These are phyloP conservation scores for Cyprinodon variegatus DNA, from an alignment of 2,113 vertebrate genomes.

Conservation along the genomic window DNA sequence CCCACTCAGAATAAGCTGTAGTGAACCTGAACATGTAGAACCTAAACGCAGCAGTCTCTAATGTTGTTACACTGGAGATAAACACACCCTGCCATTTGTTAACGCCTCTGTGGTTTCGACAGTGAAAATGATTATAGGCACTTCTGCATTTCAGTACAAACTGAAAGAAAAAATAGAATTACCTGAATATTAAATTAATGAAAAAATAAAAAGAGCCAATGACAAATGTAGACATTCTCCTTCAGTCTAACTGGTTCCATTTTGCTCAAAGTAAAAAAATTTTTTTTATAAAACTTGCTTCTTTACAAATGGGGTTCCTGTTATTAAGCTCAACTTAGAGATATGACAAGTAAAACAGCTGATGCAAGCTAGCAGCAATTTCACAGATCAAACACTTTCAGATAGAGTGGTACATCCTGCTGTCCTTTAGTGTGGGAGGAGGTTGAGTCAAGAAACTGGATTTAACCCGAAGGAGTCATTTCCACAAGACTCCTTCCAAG, in stretches of 20 bases:
- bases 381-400: background rate
- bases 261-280: too few species aligned
- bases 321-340: background rate
- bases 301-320: background rate
- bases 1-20: background rate
- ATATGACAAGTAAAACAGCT: background rate
- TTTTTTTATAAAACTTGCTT: background rate
- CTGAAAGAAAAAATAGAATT: background rate
- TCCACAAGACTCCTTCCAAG: slow-evolving; percentile 6
- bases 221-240: too few species aligned
- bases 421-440: background rate
- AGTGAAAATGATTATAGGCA: background rate
- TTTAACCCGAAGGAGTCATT: slow-evolving; percentile 11
- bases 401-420: slow-evolving; percentile 3
- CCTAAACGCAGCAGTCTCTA: background rate
- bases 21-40: slow-evolving; percentile 4
- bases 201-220: background rate
- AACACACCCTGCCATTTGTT: background rate
- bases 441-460: background rate
- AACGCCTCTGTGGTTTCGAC: background rate
- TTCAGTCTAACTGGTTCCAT: too few species aligned
- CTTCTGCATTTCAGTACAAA: background rate
- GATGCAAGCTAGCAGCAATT: slow-evolving; percentile 39
- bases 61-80: background rate
- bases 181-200: background rate